Percentiles rank a stretch among this genome's conserved stretches.
Evolutionary conservation across 2,797 vertebrate genomes (phyloP).

Genomic region (Thaleichthys pacificus): DNA sequence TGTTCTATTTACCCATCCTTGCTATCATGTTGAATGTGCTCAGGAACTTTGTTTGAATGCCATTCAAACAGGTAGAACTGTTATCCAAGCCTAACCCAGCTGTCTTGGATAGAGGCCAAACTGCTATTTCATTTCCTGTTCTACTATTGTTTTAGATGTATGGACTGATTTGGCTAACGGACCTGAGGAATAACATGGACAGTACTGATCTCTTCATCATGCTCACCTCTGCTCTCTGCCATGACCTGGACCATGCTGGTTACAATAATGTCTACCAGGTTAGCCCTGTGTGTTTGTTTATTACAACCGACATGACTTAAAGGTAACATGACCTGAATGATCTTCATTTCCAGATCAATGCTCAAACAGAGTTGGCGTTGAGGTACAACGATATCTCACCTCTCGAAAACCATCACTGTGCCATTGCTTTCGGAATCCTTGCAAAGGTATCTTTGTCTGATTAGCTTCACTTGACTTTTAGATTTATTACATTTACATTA

Average conservation of each 20-base stretch:
- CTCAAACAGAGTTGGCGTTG: constrained; percentile 76
- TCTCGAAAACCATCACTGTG: constrained; percentile 81
- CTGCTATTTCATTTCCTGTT: background rate
- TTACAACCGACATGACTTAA: background rate
- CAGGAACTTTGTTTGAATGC: no score
- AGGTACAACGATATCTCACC: constrained; percentile 83
- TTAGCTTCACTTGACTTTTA: background rate
- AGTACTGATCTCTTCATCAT: constrained; percentile 75
- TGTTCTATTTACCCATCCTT: constrained; percentile 16
- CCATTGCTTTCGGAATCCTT: constrained; percentile 79
- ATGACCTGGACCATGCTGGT: constrained; percentile 79
- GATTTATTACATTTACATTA: no score
- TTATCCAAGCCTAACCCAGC: no score
- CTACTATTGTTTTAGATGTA: constrained; percentile 75
- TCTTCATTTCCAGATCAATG: constrained; percentile 73
- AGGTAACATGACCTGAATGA: background rate
- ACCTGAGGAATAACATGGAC: constrained; percentile 77
- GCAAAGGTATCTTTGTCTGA: constrained; percentile 65
- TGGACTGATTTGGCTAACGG: constrained; percentile 80
- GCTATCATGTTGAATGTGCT: background rate
- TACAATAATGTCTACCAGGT: constrained; percentile 84
- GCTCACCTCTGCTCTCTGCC: constrained; percentile 79
- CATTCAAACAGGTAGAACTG: no score
- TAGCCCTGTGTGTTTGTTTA: background rate
- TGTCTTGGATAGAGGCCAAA: background rate